Base-by-base conservation (phyloP, 2,113 vertebrate genomes). In the Oplegnathus fasciatus region DNA sequence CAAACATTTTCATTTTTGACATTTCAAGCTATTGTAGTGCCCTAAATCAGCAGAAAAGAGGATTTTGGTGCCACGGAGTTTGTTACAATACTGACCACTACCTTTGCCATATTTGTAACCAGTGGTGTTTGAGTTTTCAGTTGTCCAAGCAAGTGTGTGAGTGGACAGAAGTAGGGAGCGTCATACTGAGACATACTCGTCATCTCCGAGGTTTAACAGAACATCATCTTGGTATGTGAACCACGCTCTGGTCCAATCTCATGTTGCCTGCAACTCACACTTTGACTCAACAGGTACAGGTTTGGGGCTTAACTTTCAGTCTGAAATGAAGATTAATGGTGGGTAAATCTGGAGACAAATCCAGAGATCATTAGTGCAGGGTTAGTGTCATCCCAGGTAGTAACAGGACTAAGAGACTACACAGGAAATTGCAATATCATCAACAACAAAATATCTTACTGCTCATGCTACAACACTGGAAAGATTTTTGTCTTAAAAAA, bases 191-290 rank as follows among this genome's bases (percentile, higher is more conserved):
- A 83, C 68, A 88, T 88, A 69, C 80, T 78, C 76, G 15, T 60
- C 85, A 85, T 90, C 83, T 85, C 66, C 11, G 1, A 65, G 72
- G 69, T 68, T 90, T 90, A 90, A 85, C 83, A 78, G 79, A 80
- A 85, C 83, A 87, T 88, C 80, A 88, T 80, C 62, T 83, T 80
- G 86, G 83, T 57, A 88, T 88, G 79, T 77, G 28, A 83, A 54
- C 60, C 67, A 65, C 6, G 50, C 67, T 68, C 55, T 64, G 61
- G 61, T 18, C 66, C 34, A 20, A 46, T 55, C 79, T 90, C 61
- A 60, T 57, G 62, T 90, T 85, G 37, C 72, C 79, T 69, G 14
- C 75, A 83, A 65, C 58, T 54, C 78, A 58, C 42, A 58, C 67
- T 76, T 73, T 34, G 76, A 67, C 78, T 82, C 71, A 71, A 75